A percentile compares a stretch with the other conserved stretches of the same genome.
Evolutionary conservation across 2,888 invertebrate genomes (phyloP).

Genomic region (Nephrotoma flavescens): DNA sequence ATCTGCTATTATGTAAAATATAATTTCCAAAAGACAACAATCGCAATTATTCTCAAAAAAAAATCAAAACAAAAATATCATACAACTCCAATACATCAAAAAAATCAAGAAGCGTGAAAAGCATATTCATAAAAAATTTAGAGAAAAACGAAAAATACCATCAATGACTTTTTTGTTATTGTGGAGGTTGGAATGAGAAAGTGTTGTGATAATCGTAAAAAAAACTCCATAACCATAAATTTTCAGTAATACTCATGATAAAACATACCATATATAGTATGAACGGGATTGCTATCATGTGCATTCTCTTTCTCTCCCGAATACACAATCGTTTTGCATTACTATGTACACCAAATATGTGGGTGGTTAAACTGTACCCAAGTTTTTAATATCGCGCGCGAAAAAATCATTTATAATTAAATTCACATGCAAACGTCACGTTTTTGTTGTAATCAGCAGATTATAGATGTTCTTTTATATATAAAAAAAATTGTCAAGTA

Average conservation of each 20-base stretch:
- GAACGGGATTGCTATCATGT: background rate
- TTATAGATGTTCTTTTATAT: background rate
- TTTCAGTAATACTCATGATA: background rate
- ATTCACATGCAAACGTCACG: background rate
- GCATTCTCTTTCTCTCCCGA: background rate
- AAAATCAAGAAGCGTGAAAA: background rate
- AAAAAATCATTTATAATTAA: background rate
- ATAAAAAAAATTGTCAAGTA: background rate
- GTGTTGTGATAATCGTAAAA: background rate
- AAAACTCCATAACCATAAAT: background rate
- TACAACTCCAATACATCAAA: background rate
- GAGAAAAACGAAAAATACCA: background rate
- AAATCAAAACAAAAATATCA: background rate
- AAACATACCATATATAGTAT: background rate
- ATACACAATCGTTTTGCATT: background rate
- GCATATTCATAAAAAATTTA: background rate
- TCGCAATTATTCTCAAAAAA: background rate
- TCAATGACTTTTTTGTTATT: background rate
- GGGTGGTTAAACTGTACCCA: background rate
- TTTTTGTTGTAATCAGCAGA: background rate
- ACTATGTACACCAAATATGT: background rate
- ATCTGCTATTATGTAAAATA: background rate
- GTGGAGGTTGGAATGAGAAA: background rate
- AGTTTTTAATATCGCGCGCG: background rate
- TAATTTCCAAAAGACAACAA: background rate